Base-by-base conservation (phyloP, 2,888 invertebrate genomes). In the Cepaea hortensis region DNA sequence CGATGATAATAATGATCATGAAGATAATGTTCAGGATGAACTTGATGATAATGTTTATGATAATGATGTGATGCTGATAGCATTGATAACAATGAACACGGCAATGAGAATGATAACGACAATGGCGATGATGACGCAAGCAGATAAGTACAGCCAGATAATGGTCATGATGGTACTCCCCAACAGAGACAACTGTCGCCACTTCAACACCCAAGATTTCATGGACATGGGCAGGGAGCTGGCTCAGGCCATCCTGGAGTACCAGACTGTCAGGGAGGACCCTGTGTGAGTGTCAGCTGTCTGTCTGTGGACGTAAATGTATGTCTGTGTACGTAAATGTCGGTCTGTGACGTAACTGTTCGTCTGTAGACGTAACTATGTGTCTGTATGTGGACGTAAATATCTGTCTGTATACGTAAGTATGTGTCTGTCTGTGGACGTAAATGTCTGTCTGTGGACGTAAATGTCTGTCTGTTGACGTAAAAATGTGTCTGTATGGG, bases 131-230 rank as follows among this genome's bases (percentile, higher is more conserved):
- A 68, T 68, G 68, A 68, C 68, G 5, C 13, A 68, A 68, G 13
- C 68, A 68, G 20, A 68, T 68, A 18, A 5, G 13, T 6, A 20
- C 68, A 20, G 18, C 18, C 6, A n/a, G 5, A 20, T n/a, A 68
- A 20, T 18, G 6, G 18, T 18, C 68, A 4, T 20, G n/a, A 11
- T 20, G 76, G n/a, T 18, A 80, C 48, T 62, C 65, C 68, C 90
- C 92, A 9, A 35, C 90, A 93, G 93, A 65, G 89, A 90, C 73
- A 91, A 90, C 48, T 90, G 90, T 81, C 90, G 93, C 7, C 94
- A 94, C 89, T 94, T 94, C 90, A 94, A 93, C 89, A 91, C 91
- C 4, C 75, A 84, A 18, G 94, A 94, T 88, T 93, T 92, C 87
- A 91, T 93, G 91, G 92, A 93, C 20, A 93, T 94, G 92, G 94